Conservation (phyloP, 2,113 vertebrate genomes). For the Pavo muticus region DNA sequence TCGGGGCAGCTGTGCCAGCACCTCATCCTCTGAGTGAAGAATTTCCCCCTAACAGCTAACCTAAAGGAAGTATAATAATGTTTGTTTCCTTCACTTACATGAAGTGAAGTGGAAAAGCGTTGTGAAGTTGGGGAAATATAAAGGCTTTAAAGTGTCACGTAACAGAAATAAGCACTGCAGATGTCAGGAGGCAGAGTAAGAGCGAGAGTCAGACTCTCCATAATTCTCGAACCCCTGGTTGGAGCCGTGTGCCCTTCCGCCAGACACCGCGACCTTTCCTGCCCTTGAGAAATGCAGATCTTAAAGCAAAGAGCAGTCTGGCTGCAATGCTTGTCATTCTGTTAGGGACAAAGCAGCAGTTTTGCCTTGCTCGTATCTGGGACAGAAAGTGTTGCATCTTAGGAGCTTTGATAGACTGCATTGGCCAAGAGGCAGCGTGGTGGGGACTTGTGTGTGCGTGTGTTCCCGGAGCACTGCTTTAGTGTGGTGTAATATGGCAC, state of each 20-base stretch:
- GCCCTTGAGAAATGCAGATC: not conserved
- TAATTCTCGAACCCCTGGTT: not conserved
- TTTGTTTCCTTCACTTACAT: not conserved
- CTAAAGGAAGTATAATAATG: not conserved
- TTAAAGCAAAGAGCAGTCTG: not conserved
- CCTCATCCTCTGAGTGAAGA: no score
- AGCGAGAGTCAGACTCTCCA: not conserved
- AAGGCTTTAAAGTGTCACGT: conserved; percentile 29
- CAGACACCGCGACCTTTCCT: not conserved
- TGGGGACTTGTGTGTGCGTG: not conserved
- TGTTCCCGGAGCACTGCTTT: not conserved
- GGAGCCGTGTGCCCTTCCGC: accelerated
- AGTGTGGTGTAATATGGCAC: conserved; percentile 12
- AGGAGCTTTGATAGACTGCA: not conserved
- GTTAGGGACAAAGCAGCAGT: not conserved
- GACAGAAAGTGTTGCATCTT: not conserved
- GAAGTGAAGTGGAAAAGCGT: not conserved
- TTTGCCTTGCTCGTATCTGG: not conserved
- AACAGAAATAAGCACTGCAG: not conserved
- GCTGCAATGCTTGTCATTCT: not conserved
- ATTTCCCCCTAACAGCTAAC: no score
- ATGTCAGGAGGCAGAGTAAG: not conserved
- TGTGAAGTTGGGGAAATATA: conserved; percentile 3
- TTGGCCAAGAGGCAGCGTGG: not conserved
- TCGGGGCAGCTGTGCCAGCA: no score